Percentiles rank a stretch among this genome's conserved stretches.
Conservation (phyloP, 1,140 invertebrate species). For the Zaprionus gabonicus region DNA sequence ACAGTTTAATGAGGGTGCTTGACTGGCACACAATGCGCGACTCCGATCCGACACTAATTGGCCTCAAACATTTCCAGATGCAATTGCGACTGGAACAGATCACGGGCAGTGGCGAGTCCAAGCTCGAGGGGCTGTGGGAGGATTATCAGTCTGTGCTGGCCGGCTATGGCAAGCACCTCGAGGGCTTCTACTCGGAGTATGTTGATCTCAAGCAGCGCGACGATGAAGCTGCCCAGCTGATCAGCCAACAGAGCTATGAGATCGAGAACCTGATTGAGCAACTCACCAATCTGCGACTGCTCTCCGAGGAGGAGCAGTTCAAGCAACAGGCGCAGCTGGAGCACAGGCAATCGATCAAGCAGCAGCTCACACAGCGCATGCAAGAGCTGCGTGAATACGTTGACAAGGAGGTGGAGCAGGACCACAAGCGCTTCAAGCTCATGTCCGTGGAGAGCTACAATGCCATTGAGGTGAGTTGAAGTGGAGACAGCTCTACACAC, state of each 20-base stretch:
- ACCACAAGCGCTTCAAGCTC: slow-evolving; percentile 63
- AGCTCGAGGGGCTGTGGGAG: slow-evolving; percentile 78
- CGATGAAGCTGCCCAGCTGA: slow-evolving; percentile 70
- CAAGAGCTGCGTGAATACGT: slow-evolving; percentile 60
- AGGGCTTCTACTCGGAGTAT: slow-evolving; percentile 80
- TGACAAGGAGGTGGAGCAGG: slow-evolving; percentile 54
- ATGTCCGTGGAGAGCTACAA: slow-evolving; percentile 74
- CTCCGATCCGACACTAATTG: not conserved
- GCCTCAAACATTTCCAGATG: slow-evolving; percentile 59
- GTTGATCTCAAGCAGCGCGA: slow-evolving; percentile 81
- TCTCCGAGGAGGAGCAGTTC: slow-evolving; percentile 58
- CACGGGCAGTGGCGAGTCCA: slow-evolving; percentile 68
- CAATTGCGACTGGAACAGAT: slow-evolving; percentile 78
- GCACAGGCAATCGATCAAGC: slow-evolving; percentile 63
- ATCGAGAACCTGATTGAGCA: slow-evolving; percentile 70
- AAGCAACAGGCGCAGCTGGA: slow-evolving; percentile 70
- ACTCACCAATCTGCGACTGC: slow-evolving; percentile 65
- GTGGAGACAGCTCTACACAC: not conserved
- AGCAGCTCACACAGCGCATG: slow-evolving; percentile 62
- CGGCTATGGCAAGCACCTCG: slow-evolving; percentile 75
- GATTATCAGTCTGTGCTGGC: slow-evolving; percentile 79
- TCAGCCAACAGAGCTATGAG: slow-evolving; percentile 71
- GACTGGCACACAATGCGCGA: slow-evolving; percentile 62
- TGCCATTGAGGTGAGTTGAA: slow-evolving; percentile 52
- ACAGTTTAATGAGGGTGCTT: slow-evolving; percentile 25